Evolutionary conservation across 1,140 invertebrate species (phyloP).

Genomic region (Adelges cooleyi): DNA sequence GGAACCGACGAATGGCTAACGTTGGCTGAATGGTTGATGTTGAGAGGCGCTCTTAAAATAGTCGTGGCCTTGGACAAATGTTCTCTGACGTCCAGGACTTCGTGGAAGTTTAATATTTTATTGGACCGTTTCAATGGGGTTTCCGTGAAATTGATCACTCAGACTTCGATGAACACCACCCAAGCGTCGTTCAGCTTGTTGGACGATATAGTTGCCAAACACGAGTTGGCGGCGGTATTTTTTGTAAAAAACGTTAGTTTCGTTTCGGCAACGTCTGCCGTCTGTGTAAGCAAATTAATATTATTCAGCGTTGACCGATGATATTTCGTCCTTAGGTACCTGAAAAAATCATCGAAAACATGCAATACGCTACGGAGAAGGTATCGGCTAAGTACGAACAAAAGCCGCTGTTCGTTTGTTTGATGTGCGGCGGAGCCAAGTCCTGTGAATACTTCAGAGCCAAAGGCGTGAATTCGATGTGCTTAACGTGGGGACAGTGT

Average conservation of each 20-base stretch:
- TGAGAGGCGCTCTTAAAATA: constrained; percentile 9
- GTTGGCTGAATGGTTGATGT: constrained; percentile 20
- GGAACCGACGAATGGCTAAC: constrained; percentile 5
- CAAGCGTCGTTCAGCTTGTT: not conserved
- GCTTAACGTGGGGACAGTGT: not conserved
- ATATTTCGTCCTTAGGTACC: not conserved
- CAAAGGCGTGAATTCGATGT: not conserved
- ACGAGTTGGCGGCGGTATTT: constrained; percentile 13
- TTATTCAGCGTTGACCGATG: too few species aligned
- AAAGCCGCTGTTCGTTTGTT: not conserved
- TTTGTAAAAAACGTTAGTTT: not conserved
- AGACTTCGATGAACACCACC: not conserved
- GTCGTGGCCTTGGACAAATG: not conserved
- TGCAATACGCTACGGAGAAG: not conserved
- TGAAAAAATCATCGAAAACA: not conserved
- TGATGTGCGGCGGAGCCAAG: not conserved
- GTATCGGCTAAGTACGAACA: not conserved
- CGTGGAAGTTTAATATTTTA: constrained; percentile 7
- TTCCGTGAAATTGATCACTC: constrained; percentile 4
- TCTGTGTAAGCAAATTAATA: not conserved
- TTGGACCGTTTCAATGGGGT: not conserved
- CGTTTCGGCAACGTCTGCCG: not conserved
- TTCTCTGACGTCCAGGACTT: not conserved
- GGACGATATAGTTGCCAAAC: not conserved
- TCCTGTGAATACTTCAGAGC: not conserved